Percentiles rank a stretch among this genome's conserved stretches.
Conservation (phyloP, 2,797 vertebrate genomes). For the Petrocephalus sullivani region DNA sequence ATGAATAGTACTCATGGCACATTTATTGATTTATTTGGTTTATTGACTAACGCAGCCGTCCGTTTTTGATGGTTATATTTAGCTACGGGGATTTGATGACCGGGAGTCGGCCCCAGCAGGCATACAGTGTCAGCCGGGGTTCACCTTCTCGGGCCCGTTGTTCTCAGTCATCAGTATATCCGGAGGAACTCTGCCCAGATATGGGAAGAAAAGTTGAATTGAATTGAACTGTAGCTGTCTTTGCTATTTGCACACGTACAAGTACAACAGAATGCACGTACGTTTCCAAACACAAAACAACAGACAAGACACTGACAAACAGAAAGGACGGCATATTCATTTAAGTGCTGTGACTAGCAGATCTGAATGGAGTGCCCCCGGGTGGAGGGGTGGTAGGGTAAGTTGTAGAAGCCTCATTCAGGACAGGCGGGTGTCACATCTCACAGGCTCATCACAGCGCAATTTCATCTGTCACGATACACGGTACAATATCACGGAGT, state of each 20-base stretch:
- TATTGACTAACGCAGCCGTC: not conserved
- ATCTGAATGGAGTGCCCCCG: not conserved
- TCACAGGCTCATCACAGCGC: not conserved
- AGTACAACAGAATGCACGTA: not conserved
- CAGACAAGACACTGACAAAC: not conserved
- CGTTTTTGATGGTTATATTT: not conserved
- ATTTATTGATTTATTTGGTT: not conserved
- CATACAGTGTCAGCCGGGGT: not conserved
- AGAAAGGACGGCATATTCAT: not conserved
- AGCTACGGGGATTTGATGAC: not conserved
- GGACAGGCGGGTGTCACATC: not conserved
- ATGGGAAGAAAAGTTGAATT: not conserved
- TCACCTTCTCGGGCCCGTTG: not conserved
- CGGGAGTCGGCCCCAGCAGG: not conserved
- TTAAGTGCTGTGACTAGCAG: not conserved
- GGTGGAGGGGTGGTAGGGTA: not conserved
- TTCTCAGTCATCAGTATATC: not conserved
- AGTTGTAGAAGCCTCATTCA: not conserved
- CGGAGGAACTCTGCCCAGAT: not conserved
- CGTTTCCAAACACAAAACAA: not conserved
- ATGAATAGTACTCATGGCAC: not conserved
- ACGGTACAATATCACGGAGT: not conserved
- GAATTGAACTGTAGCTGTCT: not conserved
- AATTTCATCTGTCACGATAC: not conserved
- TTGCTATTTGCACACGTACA: not conserved